These are phyloP conservation scores for Spodoptera littoralis DNA, from an alignment of 2,888 invertebrate species.

Conservation along the genomic window DNA sequence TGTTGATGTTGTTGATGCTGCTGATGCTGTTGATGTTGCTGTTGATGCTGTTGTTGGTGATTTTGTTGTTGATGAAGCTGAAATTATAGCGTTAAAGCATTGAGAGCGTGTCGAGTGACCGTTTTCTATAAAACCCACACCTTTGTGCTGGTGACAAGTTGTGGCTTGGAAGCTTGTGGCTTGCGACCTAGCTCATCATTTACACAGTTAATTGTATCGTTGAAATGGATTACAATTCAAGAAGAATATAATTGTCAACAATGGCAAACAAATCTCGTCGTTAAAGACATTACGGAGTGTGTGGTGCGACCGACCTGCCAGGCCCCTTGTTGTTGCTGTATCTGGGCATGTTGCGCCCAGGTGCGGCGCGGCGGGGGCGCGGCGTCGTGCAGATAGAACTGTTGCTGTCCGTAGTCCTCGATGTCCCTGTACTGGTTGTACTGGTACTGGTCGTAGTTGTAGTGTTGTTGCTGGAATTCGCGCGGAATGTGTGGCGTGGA, in stretches of 20 bases:
- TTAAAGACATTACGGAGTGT: conserved; percentile 17
- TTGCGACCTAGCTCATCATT: conserved; percentile 20
- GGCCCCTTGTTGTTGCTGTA: conserved; percentile 67
- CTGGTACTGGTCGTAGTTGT: conserved; percentile 63
- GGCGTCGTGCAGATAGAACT: conserved; percentile 93
- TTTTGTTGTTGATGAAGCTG: conserved; percentile 78
- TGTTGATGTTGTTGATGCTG: conserved; percentile 51
- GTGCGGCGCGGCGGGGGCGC: conserved; percentile 90
- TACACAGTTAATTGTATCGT: conserved; percentile 1
- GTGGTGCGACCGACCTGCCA: conserved; percentile 78
- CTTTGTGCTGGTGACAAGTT: conserved; percentile 36
- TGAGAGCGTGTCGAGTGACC: neutral
- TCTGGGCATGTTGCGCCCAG: conserved; percentile 90
- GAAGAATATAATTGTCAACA: neutral
- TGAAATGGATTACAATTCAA: neutral
- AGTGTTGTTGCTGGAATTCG: conserved; percentile 64
- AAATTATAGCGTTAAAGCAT: conserved; percentile 42
- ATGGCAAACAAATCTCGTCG: neutral
- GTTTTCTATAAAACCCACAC: conserved; percentile 43
- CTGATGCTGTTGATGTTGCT: conserved; percentile 77
- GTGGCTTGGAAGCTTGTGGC: conserved; percentile 41
- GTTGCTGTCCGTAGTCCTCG: conserved; percentile 78
- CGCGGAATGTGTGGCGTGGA: conserved; percentile 86
- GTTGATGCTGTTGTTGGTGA: conserved; percentile 55
- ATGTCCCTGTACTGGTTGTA: conserved; percentile 73